Evolutionary conservation across 2,113 vertebrate genomes (phyloP).

Genomic region (Sylvietta virens): DNA sequence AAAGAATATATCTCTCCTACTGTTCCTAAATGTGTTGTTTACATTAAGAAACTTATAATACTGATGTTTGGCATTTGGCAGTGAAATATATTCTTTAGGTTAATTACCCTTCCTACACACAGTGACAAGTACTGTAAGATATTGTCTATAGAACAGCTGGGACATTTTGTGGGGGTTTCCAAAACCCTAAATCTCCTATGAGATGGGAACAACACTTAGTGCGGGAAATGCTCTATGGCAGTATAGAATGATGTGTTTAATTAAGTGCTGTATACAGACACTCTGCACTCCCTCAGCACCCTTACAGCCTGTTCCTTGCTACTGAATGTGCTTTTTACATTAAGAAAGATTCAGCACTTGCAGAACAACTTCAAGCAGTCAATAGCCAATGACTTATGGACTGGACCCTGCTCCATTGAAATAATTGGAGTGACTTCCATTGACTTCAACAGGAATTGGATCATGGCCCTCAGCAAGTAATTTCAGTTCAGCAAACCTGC

Average conservation of each 20-base stretch:
- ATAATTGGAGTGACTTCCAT: constrained; percentile 2
- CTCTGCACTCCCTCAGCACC: not conserved
- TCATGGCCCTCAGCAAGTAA: not conserved
- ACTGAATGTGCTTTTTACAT: not conserved
- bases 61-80: constrained; percentile 46
- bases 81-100: constrained; percentile 43
- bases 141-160: not conserved
- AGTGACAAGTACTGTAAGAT: not conserved
- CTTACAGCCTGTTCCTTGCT: not conserved
- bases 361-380: not conserved
- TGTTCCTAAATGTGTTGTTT: constrained; percentile 18
- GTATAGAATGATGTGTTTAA: constrained; percentile 7
- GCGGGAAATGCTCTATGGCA: constrained; percentile 39
- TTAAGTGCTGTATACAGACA: constrained; percentile 4
- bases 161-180: constrained; percentile 24
- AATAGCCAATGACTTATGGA: not conserved
- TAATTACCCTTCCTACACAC: constrained; percentile 44
- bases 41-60: constrained; percentile 41
- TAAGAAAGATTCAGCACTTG: not conserved
- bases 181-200: constrained; percentile 1
- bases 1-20: not conserved
- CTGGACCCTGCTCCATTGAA: not conserved
- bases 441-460: constrained; percentile 1
- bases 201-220: not conserved
- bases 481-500: constrained; percentile 3